These are phyloP conservation scores for Blera fallax DNA, from an alignment of 2,888 invertebrate genomes.

Conservation along the genomic window DNA sequence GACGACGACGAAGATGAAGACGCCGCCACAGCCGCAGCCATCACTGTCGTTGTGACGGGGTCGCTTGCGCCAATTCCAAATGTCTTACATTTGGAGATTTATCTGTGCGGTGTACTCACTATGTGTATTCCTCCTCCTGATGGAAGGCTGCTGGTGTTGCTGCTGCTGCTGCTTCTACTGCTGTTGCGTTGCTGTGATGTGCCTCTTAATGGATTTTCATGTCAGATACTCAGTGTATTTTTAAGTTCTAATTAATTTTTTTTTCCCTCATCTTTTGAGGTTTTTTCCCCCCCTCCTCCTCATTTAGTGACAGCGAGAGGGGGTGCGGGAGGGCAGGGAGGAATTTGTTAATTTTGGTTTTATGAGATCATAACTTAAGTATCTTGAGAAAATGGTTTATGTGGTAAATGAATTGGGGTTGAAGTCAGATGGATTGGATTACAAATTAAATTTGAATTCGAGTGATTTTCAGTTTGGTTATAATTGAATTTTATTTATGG, in stretches of 20 bases:
- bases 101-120: conserved; percentile 49
- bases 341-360: conserved; percentile 54
- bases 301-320: neutral
- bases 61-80: conserved; percentile 59
- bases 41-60: conserved; percentile 36
- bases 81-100: conserved; percentile 43
- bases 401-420: conserved; percentile 51
- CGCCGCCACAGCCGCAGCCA: conserved; percentile 62
- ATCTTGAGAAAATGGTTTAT: conserved; percentile 45
- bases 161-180: neutral
- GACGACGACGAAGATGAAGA: conserved; percentile 7
- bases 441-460: conserved; percentile 47
- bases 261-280: conserved; percentile 33
- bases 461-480: neutral
- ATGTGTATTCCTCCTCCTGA: conserved; percentile 22
- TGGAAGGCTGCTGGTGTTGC: conserved; percentile 42
- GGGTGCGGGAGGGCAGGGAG: neutral
- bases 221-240: conserved; percentile 62
- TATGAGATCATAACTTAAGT: conserved; percentile 69
- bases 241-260: conserved; percentile 71
- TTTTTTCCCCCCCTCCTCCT: conserved; percentile 1
- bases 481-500: conserved; percentile 48
- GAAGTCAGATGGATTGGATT: conserved; percentile 49
- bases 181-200: conserved; percentile 32
- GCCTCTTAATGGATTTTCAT: conserved; percentile 67